Conservation (phyloP, 2,113 vertebrate genomes). For the Panthera tigris region DNA sequence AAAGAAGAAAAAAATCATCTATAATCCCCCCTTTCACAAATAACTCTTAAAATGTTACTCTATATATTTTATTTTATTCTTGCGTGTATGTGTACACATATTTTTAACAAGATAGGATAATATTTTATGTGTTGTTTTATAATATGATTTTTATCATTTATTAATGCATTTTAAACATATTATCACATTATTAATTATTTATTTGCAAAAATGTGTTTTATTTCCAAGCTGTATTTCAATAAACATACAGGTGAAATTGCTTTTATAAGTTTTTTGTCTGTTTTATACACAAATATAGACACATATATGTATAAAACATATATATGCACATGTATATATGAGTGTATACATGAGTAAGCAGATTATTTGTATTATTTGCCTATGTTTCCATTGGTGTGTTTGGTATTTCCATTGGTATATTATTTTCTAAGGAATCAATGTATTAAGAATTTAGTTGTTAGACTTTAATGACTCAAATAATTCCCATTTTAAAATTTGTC, state of each 20-base stretch:
- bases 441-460: not conserved
- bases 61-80: not conserved
- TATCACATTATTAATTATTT: not conserved
- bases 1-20: not conserved
- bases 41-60: not conserved
- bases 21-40: not conserved
- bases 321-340: not conserved
- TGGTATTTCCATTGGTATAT: not conserved
- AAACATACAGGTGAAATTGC: not conserved
- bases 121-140: not conserved
- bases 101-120: not conserved
- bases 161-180: not conserved
- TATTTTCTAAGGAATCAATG: not conserved
- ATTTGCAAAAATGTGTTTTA: not conserved
- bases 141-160: not conserved
- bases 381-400: not conserved
- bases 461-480: not conserved
- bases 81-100: not conserved
- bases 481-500: not conserved
- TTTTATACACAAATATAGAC: not conserved
- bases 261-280: constrained; percentile 3
- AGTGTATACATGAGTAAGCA: not conserved
- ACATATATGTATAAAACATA: not conserved
- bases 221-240: not conserved
- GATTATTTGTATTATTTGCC: not conserved